These are phyloP conservation scores for Deilephila elpenor DNA, from an alignment of 2,888 invertebrate species.

Conservation along the genomic window DNA sequence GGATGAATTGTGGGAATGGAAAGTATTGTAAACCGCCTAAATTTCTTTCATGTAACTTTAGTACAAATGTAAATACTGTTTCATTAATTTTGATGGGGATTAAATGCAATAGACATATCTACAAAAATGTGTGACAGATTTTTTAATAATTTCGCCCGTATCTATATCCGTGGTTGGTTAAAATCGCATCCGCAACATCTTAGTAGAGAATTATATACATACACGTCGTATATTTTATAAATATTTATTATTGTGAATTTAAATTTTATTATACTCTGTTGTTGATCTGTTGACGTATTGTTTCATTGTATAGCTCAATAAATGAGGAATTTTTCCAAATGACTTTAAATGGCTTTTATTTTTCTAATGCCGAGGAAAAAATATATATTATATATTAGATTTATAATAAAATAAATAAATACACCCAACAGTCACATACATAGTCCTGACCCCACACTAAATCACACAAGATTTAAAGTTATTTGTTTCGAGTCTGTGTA, in stretches of 20 bases:
- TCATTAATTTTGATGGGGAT: conserved; percentile 7
- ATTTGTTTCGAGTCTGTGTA: too few relatives aligned
- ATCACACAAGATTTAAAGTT: too few relatives aligned
- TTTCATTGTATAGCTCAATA: conserved; percentile 38
- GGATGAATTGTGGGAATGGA: conserved; percentile 1
- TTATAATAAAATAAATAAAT: too few relatives aligned
- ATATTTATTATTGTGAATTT: conserved; percentile 65
- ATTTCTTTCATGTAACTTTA: background rate
- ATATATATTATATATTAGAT: too few relatives aligned
- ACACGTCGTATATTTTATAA: conserved; percentile 70
- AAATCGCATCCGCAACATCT: conserved; percentile 7
- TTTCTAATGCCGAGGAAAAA: too few relatives aligned
- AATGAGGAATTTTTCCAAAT: conserved; percentile 10
- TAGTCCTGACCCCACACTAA: too few relatives aligned
- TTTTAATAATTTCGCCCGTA: background rate
- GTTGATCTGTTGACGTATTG: conserved; percentile 66
- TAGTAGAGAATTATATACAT: conserved; percentile 39
- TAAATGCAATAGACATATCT: conserved; percentile 20
- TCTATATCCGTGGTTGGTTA: background rate
- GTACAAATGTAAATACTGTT: background rate
- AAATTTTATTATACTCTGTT: conserved; percentile 66
- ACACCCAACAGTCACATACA: too few relatives aligned
- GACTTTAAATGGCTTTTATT: background rate
- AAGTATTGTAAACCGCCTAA: conserved; percentile 19
- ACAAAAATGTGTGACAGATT: conserved; percentile 8